Base-by-base conservation (phyloP, 2,797 vertebrate genomes). In the Propithecus perrieri region DNA sequence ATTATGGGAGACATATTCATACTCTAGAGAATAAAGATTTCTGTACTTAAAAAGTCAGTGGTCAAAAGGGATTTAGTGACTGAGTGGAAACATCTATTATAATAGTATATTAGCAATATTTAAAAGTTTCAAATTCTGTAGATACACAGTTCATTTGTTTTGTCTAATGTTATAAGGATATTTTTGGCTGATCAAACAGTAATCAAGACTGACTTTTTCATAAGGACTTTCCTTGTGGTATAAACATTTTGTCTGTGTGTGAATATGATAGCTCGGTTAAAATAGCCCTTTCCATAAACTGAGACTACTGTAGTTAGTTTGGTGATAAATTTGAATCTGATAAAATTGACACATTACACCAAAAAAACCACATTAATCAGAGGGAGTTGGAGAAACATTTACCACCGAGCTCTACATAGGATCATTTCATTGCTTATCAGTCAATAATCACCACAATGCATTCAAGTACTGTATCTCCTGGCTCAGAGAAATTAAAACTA, bases 321-420 rank as follows among this genome's bases (percentile, higher is more conserved):
- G 41, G 96, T 95, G 85, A 97, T 88, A 94, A 97, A 95, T 96
- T 93, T 63, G 55, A 96, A 97, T 97, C 89, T 85, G 95, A 98
- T 91, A 94, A 97, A 98, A 98, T 41, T 91, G 89, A 97, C 89
- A 84, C 33, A 96, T 89, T 90, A 94, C 13, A 96, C 80, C 79
- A 91, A 96, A 96, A 97, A 38, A 38, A 38, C 3, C 38, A 38
- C 38, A 38, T 38, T 38, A 38, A 38, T 38, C 65, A 95, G 43
- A 97, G 75, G 35, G 33, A 88, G 30, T 50, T 96, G 95, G 17
- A 93, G 14, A 38, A 97, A 79, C 30, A 86, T 88, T 97, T 59
- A 1, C 48, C 71, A 95, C 35, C 87, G 89, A 96, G 55, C 8
- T 57, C 89, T 81, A 93, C 30, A n/a, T 63, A 67, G 46, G 57